Percentiles rank a stretch among this genome's conserved stretches.
These are phyloP conservation scores for Zaprionus kolodkinae DNA, from an alignment of 1,140 invertebrate species.

Conservation along the genomic window DNA sequence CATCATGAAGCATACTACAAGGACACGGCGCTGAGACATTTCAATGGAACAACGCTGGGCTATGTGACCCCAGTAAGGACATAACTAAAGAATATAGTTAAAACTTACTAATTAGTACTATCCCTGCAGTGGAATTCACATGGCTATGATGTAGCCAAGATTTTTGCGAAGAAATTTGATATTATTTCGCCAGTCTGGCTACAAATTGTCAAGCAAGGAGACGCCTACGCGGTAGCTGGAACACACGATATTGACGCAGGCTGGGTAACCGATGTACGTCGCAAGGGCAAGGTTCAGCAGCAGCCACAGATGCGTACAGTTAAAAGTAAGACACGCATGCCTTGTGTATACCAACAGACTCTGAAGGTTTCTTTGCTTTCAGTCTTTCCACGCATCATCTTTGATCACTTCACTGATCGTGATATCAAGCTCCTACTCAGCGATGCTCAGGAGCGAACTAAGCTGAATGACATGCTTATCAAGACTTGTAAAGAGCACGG, in stretches of 20 bases:
- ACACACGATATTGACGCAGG: conserved; percentile 92
- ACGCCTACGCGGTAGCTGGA: conserved; percentile 88
- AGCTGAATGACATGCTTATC: conserved; percentile 87
- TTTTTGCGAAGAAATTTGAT: conserved; percentile 94
- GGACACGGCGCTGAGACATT: conserved; percentile 87
- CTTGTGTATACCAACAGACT: background rate
- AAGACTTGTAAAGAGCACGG: conserved; percentile 87
- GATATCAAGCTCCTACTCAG: conserved; percentile 88
- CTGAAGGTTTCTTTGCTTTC: conserved; percentile 3
- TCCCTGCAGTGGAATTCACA: conserved; percentile 95
- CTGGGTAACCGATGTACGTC: conserved; percentile 91
- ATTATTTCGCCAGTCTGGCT: conserved; percentile 98
- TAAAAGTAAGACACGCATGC: conserved; percentile 37
- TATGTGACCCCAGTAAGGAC: conserved; percentile 95
- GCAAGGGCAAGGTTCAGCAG: conserved; percentile 85
- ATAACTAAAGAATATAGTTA: background rate
- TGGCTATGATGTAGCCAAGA: conserved; percentile 97
- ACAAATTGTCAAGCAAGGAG: conserved; percentile 88
- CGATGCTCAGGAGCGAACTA: conserved; percentile 86
- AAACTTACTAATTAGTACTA: background rate
- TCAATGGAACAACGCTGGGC: conserved; percentile 90
- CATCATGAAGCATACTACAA: conserved; percentile 90
- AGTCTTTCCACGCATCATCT: conserved; percentile 93
- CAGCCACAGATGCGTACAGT: conserved; percentile 83
- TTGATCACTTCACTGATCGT: conserved; percentile 92